Percentiles rank a stretch among this genome's conserved stretches.
These are phyloP conservation scores for Sycophaga agraensis DNA, from an alignment of 1,140 invertebrate species.

Conservation along the genomic window DNA sequence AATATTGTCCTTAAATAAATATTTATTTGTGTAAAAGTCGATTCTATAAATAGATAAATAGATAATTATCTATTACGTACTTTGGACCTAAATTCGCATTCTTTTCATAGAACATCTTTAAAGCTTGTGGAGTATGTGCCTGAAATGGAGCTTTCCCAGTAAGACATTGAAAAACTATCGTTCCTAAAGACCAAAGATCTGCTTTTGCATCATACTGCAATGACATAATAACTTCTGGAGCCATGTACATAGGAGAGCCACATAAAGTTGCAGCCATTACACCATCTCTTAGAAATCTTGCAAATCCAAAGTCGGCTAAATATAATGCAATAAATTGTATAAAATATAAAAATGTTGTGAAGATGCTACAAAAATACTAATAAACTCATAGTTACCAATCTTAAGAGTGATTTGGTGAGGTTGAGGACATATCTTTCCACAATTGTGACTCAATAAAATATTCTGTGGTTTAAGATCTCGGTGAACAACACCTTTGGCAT, in stretches of 20 bases:
- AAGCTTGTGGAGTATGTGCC: slow-evolving; percentile 95
- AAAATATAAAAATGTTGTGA: neutral
- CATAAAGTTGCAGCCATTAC: slow-evolving; percentile 99
- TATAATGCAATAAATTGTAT: slow-evolving; percentile 33
- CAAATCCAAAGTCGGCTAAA: slow-evolving; percentile 98
- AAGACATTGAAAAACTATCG: slow-evolving; percentile 98
- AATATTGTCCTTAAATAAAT: no score
- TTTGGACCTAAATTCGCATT: slow-evolving; percentile 93
- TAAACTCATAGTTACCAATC: slow-evolving; percentile 69
- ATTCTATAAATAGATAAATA: no score
- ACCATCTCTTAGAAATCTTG: slow-evolving; percentile 95
- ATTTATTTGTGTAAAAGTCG: no score
- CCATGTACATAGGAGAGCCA: slow-evolving; percentile 99
- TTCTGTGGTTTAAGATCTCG: slow-evolving; percentile 98
- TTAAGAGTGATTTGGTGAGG: slow-evolving; percentile 92
- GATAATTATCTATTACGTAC: slow-evolving; percentile 64
- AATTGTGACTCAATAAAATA: slow-evolving; percentile 86
- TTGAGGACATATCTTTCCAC: slow-evolving; percentile 75
- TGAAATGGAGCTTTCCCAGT: slow-evolving; percentile 98
- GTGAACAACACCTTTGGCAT: slow-evolving; percentile 97
- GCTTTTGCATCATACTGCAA: slow-evolving; percentile 98
- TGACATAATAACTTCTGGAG: slow-evolving; percentile 99
- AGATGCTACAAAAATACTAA: no score
- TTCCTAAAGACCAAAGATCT: slow-evolving; percentile 98
- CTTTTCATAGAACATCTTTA: slow-evolving; percentile 97